Percentiles rank a stretch among this genome's conserved stretches.
These are phyloP conservation scores for Ectobius pallidus DNA, from an alignment of 2,888 invertebrate species.

Conservation along the genomic window DNA sequence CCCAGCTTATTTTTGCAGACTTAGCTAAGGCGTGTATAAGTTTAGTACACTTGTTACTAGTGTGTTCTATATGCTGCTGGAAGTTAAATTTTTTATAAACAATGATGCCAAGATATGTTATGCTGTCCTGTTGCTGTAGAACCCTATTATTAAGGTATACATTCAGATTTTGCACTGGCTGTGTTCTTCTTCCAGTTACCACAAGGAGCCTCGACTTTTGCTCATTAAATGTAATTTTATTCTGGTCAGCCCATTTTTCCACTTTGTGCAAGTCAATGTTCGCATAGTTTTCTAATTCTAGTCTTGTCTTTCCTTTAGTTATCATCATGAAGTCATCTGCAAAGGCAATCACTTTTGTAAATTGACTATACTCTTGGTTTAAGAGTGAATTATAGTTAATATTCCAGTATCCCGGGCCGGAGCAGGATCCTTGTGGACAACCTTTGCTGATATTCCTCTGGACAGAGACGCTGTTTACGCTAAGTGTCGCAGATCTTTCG, in stretches of 20 bases:
- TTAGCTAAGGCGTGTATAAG: background rate
- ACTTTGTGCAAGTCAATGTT: background rate
- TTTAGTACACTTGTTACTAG: background rate
- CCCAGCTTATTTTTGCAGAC: too few relatives aligned
- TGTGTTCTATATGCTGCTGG: background rate
- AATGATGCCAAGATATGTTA: background rate
- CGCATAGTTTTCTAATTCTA: background rate
- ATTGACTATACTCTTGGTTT: background rate
- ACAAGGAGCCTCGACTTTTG: background rate
- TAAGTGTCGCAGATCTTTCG: background rate
- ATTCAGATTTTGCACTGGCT: background rate
- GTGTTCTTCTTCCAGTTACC: background rate
- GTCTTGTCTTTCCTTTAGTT: background rate
- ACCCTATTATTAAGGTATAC: background rate
- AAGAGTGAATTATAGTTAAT: background rate
- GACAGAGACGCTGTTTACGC: background rate
- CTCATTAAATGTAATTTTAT: constrained; percentile 2
- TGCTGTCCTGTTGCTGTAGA: background rate
- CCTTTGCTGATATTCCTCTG: background rate
- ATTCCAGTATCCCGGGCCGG: too few relatives aligned
- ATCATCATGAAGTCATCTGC: background rate
- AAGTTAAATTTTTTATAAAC: background rate
- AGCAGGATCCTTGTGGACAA: background rate
- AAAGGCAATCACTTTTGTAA: background rate
- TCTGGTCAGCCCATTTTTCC: background rate